These are phyloP conservation scores for Apis cerana DNA, from an alignment of 1,140 invertebrate genomes.

Conservation along the genomic window DNA sequence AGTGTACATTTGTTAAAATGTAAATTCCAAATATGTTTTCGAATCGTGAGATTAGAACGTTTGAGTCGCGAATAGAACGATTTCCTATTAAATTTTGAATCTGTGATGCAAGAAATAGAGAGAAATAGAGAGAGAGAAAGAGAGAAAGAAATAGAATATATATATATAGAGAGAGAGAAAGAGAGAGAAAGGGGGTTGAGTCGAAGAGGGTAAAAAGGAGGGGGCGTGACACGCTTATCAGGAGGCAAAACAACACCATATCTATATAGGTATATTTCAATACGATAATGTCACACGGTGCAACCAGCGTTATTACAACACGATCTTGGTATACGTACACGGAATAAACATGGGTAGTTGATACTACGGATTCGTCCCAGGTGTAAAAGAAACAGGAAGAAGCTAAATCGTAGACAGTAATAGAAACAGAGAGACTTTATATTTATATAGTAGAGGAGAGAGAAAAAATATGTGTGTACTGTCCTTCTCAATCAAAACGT, in stretches of 20 bases:
- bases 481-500: too few species aligned
- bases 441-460: background rate
- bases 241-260: constrained; percentile 53
- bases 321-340: constrained; percentile 47
- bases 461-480: too few species aligned
- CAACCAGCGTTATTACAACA: constrained; percentile 63
- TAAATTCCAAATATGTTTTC: too few species aligned
- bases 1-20: too few species aligned
- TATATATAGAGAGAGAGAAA: background rate
- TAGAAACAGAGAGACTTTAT: constrained; percentile 6
- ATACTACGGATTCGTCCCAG: constrained; percentile 51
- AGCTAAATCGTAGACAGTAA: constrained; percentile 32
- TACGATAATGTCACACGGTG: constrained; percentile 64
- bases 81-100: background rate
- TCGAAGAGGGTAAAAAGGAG: background rate
- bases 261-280: constrained; percentile 42
- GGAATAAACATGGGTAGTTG: constrained; percentile 32
- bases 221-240: constrained; percentile 49
- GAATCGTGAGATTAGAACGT: too few species aligned
- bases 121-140: background rate
- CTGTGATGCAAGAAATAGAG: background rate
- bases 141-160: background rate
- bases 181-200: too few species aligned
- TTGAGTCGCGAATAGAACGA: background rate
- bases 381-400: constrained; percentile 40